Conservation (phyloP, 2,888 invertebrate species). For the Tanytarsus gracilentus region DNA sequence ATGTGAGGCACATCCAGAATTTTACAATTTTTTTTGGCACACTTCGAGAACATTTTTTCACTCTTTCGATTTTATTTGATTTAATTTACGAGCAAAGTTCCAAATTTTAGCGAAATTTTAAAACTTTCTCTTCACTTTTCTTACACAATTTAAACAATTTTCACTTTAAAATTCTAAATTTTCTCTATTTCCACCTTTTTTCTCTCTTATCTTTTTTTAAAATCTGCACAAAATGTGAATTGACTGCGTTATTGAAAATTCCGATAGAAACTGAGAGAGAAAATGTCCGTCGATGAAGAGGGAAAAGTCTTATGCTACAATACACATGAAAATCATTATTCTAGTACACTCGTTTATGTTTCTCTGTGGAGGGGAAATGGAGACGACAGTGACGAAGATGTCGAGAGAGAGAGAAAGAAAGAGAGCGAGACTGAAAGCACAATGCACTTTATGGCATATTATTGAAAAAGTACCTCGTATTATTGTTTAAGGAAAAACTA, state of each 20-base stretch:
- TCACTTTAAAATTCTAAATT: background rate
- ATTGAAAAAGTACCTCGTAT: background rate
- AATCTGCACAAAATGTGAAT: conserved; percentile 12
- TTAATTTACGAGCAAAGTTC: no score
- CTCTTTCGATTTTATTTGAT: no score
- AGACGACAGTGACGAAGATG: background rate
- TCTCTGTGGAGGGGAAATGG: conserved; percentile 17
- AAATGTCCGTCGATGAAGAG: conserved; percentile 3
- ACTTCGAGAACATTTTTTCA: no score
- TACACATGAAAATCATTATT: background rate
- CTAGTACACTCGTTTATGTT: conserved; percentile 22
- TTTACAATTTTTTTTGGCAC: no score
- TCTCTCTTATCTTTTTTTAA: background rate
- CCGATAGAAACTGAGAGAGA: conserved; percentile 29
- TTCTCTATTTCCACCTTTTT: background rate
- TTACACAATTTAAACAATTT: conserved; percentile 12
- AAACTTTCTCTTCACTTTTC: no score
- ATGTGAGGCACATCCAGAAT: no score
- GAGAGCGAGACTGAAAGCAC: background rate
- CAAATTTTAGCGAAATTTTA: no score
- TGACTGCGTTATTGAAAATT: conserved; percentile 29
- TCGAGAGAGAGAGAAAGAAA: conserved; percentile 10
- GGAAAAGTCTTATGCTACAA: conserved; percentile 11
- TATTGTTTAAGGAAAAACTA: conserved; percentile 9
- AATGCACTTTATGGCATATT: background rate